A percentile compares a stretch with the other conserved stretches of the same genome.
These are phyloP conservation scores for Phymatocera aterrima DNA, from an alignment of 2,888 invertebrate species.

Conservation along the genomic window DNA sequence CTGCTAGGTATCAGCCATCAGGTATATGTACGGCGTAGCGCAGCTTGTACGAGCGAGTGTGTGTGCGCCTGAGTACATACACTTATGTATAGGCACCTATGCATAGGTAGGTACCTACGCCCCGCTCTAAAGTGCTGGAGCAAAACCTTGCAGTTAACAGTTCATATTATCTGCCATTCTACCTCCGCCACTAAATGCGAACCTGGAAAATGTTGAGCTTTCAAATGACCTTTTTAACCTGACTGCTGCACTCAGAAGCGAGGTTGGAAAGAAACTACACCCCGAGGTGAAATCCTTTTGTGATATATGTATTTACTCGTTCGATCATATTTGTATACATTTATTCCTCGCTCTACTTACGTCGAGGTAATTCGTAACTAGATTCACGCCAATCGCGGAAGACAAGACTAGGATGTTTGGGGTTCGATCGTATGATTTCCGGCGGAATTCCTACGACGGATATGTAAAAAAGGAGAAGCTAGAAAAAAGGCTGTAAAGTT, in stretches of 20 bases:
- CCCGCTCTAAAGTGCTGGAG: background rate
- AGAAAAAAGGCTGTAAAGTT: too few relatives aligned
- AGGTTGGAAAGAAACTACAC: background rate
- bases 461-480: too few relatives aligned
- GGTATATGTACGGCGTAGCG: background rate
- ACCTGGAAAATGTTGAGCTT: background rate
- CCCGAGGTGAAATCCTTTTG: background rate
- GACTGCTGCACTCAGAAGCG: too few relatives aligned
- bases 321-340: too few relatives aligned
- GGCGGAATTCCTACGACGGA: too few relatives aligned
- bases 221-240: constrained; percentile 1
- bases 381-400: too few relatives aligned
- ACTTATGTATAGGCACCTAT: background rate
- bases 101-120: background rate
- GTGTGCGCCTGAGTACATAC: background rate
- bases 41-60: background rate
- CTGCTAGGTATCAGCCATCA: background rate
- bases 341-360: too few relatives aligned
- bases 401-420: too few relatives aligned
- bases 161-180: constrained; percentile 25
- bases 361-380: too few relatives aligned
- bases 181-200: background rate
- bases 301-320: too few relatives aligned
- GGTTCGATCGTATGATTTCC: too few relatives aligned
- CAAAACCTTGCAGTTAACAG: constrained; percentile 19